These are phyloP conservation scores for Drosophila parvula DNA, from an alignment of 1,140 invertebrate species.

Conservation along the genomic window DNA sequence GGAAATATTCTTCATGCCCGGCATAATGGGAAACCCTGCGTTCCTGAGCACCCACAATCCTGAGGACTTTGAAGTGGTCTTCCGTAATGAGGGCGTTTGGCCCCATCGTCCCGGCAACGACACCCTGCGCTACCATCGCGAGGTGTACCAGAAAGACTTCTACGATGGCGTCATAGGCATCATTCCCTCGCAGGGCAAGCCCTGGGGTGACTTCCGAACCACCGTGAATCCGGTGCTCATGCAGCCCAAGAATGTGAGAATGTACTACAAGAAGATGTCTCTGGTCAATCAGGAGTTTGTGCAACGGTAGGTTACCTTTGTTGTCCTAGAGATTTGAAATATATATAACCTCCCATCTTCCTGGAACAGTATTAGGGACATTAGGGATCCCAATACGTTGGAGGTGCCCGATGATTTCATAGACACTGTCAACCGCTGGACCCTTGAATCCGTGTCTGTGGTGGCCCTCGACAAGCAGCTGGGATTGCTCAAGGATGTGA, in stretches of 20 bases:
- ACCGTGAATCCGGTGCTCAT: constrained; percentile 84
- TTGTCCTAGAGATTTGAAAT: constrained; percentile 58
- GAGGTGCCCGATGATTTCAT: constrained; percentile 86
- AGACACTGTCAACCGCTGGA: constrained; percentile 88
- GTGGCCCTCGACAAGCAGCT: constrained; percentile 89
- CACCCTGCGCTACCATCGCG: constrained; percentile 61
- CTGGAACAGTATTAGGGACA: constrained; percentile 84
- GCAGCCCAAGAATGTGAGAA: constrained; percentile 84
- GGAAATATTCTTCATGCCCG: constrained; percentile 57
- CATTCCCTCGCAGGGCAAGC: constrained; percentile 57
- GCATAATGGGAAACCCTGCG: constrained; percentile 51
- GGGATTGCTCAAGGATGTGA: constrained; percentile 82
- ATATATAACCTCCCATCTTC: neutral
- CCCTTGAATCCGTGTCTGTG: constrained; percentile 89
- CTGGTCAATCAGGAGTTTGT: constrained; percentile 83
- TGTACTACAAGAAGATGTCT: constrained; percentile 83
- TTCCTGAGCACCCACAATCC: constrained; percentile 63
- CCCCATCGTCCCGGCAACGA: constrained; percentile 66
- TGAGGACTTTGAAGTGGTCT: constrained; percentile 69
- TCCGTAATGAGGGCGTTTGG: constrained; percentile 74
- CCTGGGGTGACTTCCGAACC: constrained; percentile 69
- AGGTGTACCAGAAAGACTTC: constrained; percentile 56
- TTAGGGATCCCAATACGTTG: constrained; percentile 84
- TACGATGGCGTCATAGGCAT: constrained; percentile 67
- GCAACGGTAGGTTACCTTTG: constrained; percentile 30